Evolutionary conservation across 2,113 vertebrate species (phyloP), one percentile per base, ranked within the genome.

Genomic region (Ploceus nigricollis): DNA sequence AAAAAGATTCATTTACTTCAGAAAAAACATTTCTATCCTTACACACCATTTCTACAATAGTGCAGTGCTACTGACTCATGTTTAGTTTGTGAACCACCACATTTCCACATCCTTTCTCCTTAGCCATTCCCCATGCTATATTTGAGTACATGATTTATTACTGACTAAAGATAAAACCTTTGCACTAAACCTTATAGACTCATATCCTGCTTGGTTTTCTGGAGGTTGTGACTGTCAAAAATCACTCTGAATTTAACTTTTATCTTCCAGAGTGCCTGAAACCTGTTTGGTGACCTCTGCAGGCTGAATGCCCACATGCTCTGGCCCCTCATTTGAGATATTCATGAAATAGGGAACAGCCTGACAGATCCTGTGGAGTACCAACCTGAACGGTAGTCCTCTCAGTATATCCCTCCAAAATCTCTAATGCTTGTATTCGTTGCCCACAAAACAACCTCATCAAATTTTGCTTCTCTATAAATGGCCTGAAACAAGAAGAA

Each of bases 271-370:
- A 47, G 68, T 73, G 39, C 45, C 79, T 61, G 68, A 90, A 90
- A 77, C 71, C 54, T 6, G 5, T 92, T 90, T 92, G 82, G 63
- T 94, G 90, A 80, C 86, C 77, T 76, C 85, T 93, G 85, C 82
- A 95, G 89, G 85, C 75, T 77, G 54, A 86, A 85, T 45, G 33
- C 33, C 63, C 37, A 37, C 61, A 82, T 57, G 58, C 42, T 79
- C 61, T 72, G 33, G 39, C 28, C 19, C 5, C 1, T 53, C 70
- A 44, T 56, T 80, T 1, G 1, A 91, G 48, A 54, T 2, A 1
- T 37, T 57, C 9, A n/a, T 24, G 50, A 69, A 75, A 64, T 1
- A 80, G 21, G 21, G 14, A 85, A n/a, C 10, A 68, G 10, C 79
- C 13, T 68, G 63, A 80, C 11, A 82, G 39, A 65, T 24, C 17